Evolutionary conservation across 2,113 vertebrate species (phyloP), one percentile per base, ranked within the genome.

Genomic region (Eretmochelys imbricata): DNA sequence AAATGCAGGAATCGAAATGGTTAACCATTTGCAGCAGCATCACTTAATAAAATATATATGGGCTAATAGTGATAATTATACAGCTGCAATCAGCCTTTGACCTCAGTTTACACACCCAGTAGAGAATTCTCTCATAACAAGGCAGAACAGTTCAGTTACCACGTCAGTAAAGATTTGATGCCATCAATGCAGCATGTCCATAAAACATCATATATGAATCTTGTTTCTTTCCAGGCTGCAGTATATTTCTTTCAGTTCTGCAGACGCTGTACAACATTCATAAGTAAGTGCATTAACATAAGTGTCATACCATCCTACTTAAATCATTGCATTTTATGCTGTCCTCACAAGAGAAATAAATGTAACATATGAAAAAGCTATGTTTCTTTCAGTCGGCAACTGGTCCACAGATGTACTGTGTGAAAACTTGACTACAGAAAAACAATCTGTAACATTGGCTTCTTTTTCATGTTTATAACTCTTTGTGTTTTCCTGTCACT

Each of bases 231-330:
- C 46, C 92, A 98, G 96, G 92, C 29, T 98, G 97, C 91, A 96
- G 91, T 80, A n/a, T 96, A 72, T 85, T 95, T 53, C 94, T 98
- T 75, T 96, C 97, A 38, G 91, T 98, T 96, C 97, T 93, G 29
- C 97, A 98, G 94, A 98, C 88, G 22, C 76, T 97, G 2, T 96
- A 97, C 94, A 97, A 98, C 80, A 97, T 98, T 96, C 92, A 95
- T 84, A 94, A 62, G 95, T 97, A 97, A 97, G 94, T 95, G 85
- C 82, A 91, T 83, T 65, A 69, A n/a, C 22, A 62, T 84, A 50
- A 90, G 5, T 91, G 91, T 22, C 90, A 6, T 85, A 49, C 42
- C 50, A 22, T 90, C 50, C 19, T 12, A 3, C 90, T 93, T 81
- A 53, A 57, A 86, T 94, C 76, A 42, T 5, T 75, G 1, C 80